These are phyloP conservation scores for Eurytoma californica DNA, from an alignment of 2,888 invertebrate genomes.

Conservation along the genomic window DNA sequence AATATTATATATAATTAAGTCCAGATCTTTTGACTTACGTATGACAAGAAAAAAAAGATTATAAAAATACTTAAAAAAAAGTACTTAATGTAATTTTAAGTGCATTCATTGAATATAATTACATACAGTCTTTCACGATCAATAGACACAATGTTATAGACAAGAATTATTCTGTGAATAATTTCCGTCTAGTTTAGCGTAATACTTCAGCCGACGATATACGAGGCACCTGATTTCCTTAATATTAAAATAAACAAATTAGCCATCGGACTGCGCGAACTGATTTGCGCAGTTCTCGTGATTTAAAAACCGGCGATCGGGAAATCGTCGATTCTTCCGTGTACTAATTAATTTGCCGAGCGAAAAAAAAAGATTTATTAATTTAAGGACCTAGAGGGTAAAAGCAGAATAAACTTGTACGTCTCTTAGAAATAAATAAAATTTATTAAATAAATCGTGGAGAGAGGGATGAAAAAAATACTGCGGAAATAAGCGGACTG, in stretches of 20 bases:
- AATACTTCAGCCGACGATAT: constrained; percentile 24
- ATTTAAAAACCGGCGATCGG: neutral
- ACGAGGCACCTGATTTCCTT: constrained; percentile 40
- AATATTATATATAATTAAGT: constrained; percentile 20
- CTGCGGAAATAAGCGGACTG: too few species aligned
- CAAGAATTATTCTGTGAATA: constrained; percentile 47
- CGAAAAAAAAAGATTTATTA: constrained; percentile 3
- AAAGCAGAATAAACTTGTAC: constrained; percentile 26
- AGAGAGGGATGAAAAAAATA: neutral
- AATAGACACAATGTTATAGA: constrained; percentile 8
- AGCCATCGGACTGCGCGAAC: constrained; percentile 8
- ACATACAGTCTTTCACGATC: constrained; percentile 28
- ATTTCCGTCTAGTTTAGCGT: constrained; percentile 40
- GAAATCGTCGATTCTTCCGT: constrained; percentile 52
- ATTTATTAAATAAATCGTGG: neutral
- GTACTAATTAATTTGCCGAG: constrained; percentile 52
- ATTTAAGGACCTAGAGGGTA: constrained; percentile 35
- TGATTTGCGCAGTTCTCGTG: neutral
- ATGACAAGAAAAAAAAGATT: constrained; percentile 10
- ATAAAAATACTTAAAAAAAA: constrained; percentile 18
- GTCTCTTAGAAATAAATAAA: constrained; percentile 5
- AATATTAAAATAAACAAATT: constrained; percentile 10
- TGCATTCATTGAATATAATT: constrained; percentile 24
- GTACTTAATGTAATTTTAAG: constrained; percentile 33
- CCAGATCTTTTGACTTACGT: constrained; percentile 16